These are phyloP conservation scores for Tetramorium alpestre DNA, from an alignment of 1,140 invertebrate species.

Conservation along the genomic window DNA sequence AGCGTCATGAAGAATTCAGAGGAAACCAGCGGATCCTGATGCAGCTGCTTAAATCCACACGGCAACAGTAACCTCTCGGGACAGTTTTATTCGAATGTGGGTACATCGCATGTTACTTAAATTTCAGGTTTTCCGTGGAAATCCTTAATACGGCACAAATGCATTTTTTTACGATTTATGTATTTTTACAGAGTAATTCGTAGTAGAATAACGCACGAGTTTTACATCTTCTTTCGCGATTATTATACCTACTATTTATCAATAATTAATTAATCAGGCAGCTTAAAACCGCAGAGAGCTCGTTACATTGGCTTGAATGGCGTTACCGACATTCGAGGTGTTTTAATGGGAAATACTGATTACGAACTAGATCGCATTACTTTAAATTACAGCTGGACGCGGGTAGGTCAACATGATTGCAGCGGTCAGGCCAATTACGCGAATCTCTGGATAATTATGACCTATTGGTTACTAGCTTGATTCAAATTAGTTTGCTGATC, in stretches of 20 bases:
- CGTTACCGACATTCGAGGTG: slow-evolving; percentile 17
- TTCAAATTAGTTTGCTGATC: slow-evolving; percentile 61
- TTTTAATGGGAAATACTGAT: slow-evolving; percentile 67
- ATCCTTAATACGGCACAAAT: not conserved
- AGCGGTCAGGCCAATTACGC: slow-evolving; percentile 68
- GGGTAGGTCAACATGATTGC: slow-evolving; percentile 43
- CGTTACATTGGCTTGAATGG: not conserved
- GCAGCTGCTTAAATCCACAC: slow-evolving; percentile 49
- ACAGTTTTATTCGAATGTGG: slow-evolving; percentile 32
- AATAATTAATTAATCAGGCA: slow-evolving; percentile 50
- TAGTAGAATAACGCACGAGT: not conserved
- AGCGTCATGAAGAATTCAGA: slow-evolving; percentile 54
- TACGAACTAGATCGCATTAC: slow-evolving; percentile 66
- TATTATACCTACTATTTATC: not conserved
- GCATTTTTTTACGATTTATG: slow-evolving; percentile 13
- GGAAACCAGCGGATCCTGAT: not conserved
- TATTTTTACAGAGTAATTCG: not conserved
- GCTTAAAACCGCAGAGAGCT: slow-evolving; percentile 17
- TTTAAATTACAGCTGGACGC: slow-evolving; percentile 66
- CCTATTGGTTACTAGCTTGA: slow-evolving; percentile 40
- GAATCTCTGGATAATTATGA: slow-evolving; percentile 70
- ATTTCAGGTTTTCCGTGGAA: slow-evolving; percentile 60
- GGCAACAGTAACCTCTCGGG: not conserved
- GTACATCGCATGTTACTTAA: slow-evolving; percentile 62
- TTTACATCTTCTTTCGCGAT: not conserved